Evolutionary conservation across 2,113 vertebrate species (phyloP).

Genomic region (Sula dactylatra): DNA sequence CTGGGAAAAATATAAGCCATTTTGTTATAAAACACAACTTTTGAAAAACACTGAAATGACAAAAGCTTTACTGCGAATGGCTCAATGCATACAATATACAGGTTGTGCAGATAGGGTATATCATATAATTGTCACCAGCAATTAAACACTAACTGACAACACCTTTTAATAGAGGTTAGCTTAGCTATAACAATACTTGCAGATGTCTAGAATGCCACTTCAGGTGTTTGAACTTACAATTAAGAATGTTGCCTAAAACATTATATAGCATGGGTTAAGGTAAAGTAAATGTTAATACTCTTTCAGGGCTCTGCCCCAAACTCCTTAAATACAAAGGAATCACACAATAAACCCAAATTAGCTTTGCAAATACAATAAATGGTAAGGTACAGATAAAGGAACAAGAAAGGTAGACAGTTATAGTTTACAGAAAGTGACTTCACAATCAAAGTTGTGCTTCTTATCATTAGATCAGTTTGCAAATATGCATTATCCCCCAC

Average conservation of each 20-base stretch:
- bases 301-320: slow-evolving; percentile 91
- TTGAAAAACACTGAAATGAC: slow-evolving; percentile 72
- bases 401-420: slow-evolving; percentile 73
- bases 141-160: slow-evolving; percentile 61
- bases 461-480: slow-evolving; percentile 83
- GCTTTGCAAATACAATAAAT: slow-evolving; percentile 76
- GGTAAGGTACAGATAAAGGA: slow-evolving; percentile 76
- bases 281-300: slow-evolving; percentile 71
- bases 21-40: slow-evolving; percentile 79
- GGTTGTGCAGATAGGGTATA: slow-evolving; percentile 59
- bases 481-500: slow-evolving; percentile 74
- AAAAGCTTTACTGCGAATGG: slow-evolving; percentile 64
- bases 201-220: slow-evolving; percentile 70
- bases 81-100: slow-evolving; percentile 70
- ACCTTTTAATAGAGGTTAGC: slow-evolving; percentile 64
- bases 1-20: slow-evolving; percentile 80
- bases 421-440: slow-evolving; percentile 81
- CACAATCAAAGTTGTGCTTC: slow-evolving; percentile 90
- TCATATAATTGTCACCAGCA: slow-evolving; percentile 68
- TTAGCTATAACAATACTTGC: slow-evolving; percentile 61
- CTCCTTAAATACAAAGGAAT: slow-evolving; percentile 90
- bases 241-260: slow-evolving; percentile 85
- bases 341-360: slow-evolving; percentile 85
- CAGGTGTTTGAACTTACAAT: slow-evolving; percentile 69
- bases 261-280: slow-evolving; percentile 67